These are phyloP conservation scores for Eristalis pertinax DNA, from an alignment of 2,888 invertebrate species.

Conservation along the genomic window DNA sequence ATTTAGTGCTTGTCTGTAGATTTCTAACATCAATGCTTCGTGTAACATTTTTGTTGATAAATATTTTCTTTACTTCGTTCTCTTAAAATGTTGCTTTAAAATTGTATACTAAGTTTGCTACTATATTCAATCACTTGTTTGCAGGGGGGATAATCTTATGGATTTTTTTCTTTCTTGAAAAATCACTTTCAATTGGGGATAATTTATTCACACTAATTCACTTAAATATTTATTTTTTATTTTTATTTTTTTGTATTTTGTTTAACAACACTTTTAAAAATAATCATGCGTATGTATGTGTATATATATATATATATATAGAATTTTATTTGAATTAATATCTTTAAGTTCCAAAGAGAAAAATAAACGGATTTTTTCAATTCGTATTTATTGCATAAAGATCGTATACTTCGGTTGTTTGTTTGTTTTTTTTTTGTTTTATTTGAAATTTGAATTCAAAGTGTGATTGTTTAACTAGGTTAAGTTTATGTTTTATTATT, in stretches of 20 bases:
- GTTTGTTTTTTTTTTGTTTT: slow-evolving; percentile 1
- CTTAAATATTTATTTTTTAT: slow-evolving; percentile 54
- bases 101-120: slow-evolving; percentile 39
- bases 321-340: slow-evolving; percentile 67
- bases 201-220: slow-evolving; percentile 66
- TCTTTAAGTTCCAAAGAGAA: slow-evolving; percentile 73
- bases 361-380: slow-evolving; percentile 73
- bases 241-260: slow-evolving; percentile 45
- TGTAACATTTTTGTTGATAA: slow-evolving; percentile 77
- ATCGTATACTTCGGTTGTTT: slow-evolving; percentile 73
- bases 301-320: slow-evolving; percentile 56
- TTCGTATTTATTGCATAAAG: slow-evolving; percentile 75
- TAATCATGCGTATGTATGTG: slow-evolving; percentile 50
- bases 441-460: slow-evolving; percentile 29
- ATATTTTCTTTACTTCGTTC: slow-evolving; percentile 55
- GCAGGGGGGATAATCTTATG: slow-evolving; percentile 63
- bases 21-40: slow-evolving; percentile 80
- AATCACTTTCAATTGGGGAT: slow-evolving; percentile 49
- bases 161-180: slow-evolving; percentile 73
- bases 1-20: slow-evolving; percentile 81
- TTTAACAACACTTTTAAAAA: slow-evolving; percentile 64
- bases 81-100: slow-evolving; percentile 39
- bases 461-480: slow-evolving; percentile 37
- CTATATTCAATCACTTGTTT: slow-evolving; percentile 63
- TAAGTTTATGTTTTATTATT: slow-evolving; percentile 32